Percentiles rank a stretch among this genome's conserved stretches.
These are phyloP conservation scores for Chaunax sp. DNA, from an alignment of 2,797 vertebrate species.

Conservation along the genomic window DNA sequence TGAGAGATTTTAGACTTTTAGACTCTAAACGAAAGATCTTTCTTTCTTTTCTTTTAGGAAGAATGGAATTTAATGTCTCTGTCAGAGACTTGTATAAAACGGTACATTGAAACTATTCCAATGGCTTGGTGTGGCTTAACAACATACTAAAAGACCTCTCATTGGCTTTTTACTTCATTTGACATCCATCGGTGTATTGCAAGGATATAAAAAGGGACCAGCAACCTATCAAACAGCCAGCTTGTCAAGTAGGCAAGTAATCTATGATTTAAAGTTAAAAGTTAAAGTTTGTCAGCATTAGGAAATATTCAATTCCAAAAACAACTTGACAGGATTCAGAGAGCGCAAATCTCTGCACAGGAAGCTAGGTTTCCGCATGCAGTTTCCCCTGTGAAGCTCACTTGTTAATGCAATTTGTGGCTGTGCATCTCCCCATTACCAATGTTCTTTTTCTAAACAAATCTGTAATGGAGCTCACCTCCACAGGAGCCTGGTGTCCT, in stretches of 20 bases:
- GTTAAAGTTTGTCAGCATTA: conserved; percentile 11
- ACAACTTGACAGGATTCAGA: background rate
- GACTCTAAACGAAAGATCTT: no score
- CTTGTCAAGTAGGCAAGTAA: background rate
- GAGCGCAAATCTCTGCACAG: no score
- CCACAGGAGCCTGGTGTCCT: no score
- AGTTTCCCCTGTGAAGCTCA: no score
- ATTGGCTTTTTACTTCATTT: background rate
- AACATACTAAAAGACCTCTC: background rate
- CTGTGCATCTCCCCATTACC: no score
- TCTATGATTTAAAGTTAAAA: no score
- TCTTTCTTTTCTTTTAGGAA: background rate
- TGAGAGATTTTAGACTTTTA: no score
- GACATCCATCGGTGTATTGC: conserved; percentile 9
- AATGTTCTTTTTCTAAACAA: no score
- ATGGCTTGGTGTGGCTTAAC: conserved; percentile 1
- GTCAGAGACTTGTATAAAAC: background rate
- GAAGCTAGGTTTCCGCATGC: no score
- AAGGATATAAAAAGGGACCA: conserved; percentile 23
- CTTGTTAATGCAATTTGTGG: no score
- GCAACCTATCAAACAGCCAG: conserved; percentile 9
- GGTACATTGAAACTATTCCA: background rate
- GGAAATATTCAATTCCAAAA: conserved; percentile 12
- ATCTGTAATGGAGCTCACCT: no score
- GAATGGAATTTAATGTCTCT: background rate